phyloP scores from a whole-genome alignment of 2,888 invertebrate species.

The Neoitamus cyanurus region DNA sequence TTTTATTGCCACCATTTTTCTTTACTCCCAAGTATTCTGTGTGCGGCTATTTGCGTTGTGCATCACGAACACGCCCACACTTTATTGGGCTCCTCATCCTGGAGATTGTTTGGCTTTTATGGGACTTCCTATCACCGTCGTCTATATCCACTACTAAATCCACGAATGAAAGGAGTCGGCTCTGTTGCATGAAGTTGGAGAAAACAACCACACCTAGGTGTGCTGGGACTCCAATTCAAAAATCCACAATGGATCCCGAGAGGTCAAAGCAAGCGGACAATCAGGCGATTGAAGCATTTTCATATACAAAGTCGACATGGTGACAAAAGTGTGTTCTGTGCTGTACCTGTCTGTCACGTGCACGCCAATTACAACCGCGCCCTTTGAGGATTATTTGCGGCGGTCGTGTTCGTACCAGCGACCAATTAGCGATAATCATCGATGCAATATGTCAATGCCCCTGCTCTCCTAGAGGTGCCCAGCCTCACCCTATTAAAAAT shows the following conservation, averaged over 20 bases:
- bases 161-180: neutral
- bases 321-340: neutral
- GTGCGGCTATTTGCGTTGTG: conserved; percentile 12
- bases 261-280: neutral
- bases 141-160: neutral
- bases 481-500: neutral
- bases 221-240: neutral
- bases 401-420: neutral
- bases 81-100: neutral
- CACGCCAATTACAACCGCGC: neutral
- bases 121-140: neutral
- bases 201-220: neutral
- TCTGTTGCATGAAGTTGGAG: neutral
- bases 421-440: neutral
- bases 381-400: neutral
- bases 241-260: neutral
- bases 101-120: neutral
- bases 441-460: neutral
- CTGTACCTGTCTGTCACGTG: too few relatives aligned
- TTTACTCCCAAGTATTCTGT: neutral
- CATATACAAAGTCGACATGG: neutral
- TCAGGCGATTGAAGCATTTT: neutral
- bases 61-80: conserved; percentile 5
- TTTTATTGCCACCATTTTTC: conserved; percentile 38
- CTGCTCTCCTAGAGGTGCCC: neutral